Evolutionary conservation across 2,888 invertebrate species (phyloP), one percentile per base, ranked within the genome.

Genomic region (Linnaemya vulpina): DNA sequence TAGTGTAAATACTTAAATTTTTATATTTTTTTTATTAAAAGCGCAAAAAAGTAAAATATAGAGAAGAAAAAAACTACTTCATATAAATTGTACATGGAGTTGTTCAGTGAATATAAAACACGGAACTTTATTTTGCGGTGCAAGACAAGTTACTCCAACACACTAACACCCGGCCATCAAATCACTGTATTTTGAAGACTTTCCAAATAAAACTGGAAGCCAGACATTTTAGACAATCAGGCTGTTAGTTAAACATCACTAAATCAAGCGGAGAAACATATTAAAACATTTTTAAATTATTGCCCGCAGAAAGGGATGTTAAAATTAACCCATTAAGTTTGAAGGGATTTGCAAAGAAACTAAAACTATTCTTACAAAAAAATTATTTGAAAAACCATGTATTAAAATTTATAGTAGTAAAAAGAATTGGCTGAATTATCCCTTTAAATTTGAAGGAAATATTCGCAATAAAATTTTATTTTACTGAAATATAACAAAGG

Each of bases 221-320:
- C 67, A 76, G 67, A 60, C 67, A 73, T 65, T 73, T 53, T 60
- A 70, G 58, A 71, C 60, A 70, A 71, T 85, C 79, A 71, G 79
- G 70, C 46, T 79, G 79, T 55, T 65, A 75, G 78, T 82, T 75
- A 82, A 78, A 78, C 63, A 81, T 78, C 77, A 74, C 20, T 73
- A 63, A 70, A 63, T 67, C 35, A 68, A 35, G 22, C 22, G n/a
- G n/a, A 70, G 49, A 43, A 70, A 62, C 8, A 63, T 17, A 49
- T 49, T 17, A 49, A 68, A 77, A 70, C 63, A 20, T 13, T 38
- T 15, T 30, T 43, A 67, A 17, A 78, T 20, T 63, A 30, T n/a
- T 22, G 1, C 49, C 17, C 46, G n/a, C 22, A 22, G 58, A 68
- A 60, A 51, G 68, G 68, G 60, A 38, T n/a, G 9, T 11, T n/a